phyloP scores from a whole-genome alignment of 2,797 vertebrate genomes.

The Gymnothorax reevesii region DNA sequence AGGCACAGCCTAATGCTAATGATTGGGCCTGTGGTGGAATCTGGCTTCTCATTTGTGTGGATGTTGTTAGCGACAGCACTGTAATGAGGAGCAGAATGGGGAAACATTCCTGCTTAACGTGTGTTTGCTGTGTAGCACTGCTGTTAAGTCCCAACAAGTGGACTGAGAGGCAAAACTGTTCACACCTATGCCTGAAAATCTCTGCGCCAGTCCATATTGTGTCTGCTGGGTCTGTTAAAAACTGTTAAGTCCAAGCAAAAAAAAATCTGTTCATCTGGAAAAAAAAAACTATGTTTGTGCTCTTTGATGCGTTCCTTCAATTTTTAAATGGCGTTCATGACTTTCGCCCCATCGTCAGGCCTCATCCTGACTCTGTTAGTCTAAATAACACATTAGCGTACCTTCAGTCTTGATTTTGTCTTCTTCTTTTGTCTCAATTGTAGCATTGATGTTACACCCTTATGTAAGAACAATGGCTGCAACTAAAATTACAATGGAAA shows the following conservation, averaged over 20 bases:
- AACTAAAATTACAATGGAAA: background rate
- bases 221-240: too few relatives aligned
- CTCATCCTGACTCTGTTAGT: conserved; percentile 41
- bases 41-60: background rate
- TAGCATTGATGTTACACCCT: background rate
- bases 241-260: background rate
- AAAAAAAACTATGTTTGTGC: conserved; percentile 31
- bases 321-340: background rate
- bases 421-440: background rate
- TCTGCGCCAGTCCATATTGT: too few relatives aligned
- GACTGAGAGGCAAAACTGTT: background rate
- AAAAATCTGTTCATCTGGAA: background rate
- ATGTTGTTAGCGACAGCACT: background rate
- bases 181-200: too few relatives aligned
- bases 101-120: background rate
- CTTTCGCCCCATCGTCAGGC: conserved; percentile 38
- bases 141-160: background rate
- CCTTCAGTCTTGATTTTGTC: background rate
- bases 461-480: background rate
- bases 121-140: background rate
- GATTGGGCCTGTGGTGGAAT: background rate
- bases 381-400: background rate
- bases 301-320: background rate
- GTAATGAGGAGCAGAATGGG: background rate
- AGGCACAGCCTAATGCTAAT: background rate